These are phyloP conservation scores for Arrhopalites spinosus DNA, from an alignment of 2,888 invertebrate species.

Conservation along the genomic window DNA sequence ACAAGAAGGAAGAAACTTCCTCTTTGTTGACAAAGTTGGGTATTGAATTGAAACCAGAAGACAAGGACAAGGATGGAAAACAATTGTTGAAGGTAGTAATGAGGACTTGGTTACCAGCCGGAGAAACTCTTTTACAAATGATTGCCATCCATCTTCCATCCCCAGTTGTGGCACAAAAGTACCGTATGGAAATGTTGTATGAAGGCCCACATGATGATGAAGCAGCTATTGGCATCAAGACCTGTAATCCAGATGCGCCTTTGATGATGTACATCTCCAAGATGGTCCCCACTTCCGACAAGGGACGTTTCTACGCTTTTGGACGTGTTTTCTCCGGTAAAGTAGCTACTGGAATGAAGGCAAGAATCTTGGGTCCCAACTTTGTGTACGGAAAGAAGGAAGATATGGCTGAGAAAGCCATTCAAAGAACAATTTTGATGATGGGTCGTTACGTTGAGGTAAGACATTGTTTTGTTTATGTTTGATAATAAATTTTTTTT, in stretches of 20 bases:
- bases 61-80: constrained; percentile 95
- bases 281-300: constrained; percentile 99
- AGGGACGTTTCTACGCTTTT: constrained; percentile 99
- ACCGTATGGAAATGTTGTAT: constrained; percentile 99
- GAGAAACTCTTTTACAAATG: constrained; percentile 99
- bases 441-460: constrained; percentile 98
- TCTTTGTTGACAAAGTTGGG: constrained; percentile 86
- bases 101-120: constrained; percentile 99
- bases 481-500: background rate
- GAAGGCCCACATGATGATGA: constrained; percentile 98
- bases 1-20: constrained; percentile 92
- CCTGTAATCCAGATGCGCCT: constrained; percentile 94
- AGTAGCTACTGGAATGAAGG: constrained; percentile 86
- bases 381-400: constrained; percentile 97
- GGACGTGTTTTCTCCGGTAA: constrained; percentile 99
- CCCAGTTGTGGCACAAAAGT: constrained; percentile 97
- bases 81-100: constrained; percentile 94
- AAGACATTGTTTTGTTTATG: background rate
- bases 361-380: constrained; percentile 80
- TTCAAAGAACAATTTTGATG: constrained; percentile 99
- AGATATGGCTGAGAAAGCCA: constrained; percentile 97
- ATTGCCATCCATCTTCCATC: constrained; percentile 99
- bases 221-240: constrained; percentile 87
- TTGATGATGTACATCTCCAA: constrained; percentile 99
- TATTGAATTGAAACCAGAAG: constrained; percentile 90